Conservation (phyloP, 2,113 vertebrate genomes). For the Talpa occidentalis region DNA sequence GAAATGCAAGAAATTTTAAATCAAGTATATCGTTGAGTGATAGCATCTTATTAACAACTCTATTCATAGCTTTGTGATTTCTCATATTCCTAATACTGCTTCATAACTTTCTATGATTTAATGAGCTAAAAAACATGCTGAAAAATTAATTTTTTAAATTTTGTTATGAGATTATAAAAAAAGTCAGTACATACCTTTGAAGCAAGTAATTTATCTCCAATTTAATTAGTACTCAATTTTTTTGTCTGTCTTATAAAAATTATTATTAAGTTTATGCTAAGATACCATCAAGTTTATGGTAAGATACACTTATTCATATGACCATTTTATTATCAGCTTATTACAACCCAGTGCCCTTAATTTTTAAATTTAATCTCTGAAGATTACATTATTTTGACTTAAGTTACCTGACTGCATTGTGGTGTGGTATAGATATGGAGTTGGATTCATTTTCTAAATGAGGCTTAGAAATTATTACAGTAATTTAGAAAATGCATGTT, state of each 20-base stretch:
- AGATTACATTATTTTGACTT: neutral
- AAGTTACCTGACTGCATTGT: neutral
- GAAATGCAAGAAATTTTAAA: slow-evolving; percentile 17
- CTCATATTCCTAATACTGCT: neutral
- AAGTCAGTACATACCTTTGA: neutral
- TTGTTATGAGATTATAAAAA: neutral
- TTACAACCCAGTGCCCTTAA: neutral
- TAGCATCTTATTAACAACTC: neutral
- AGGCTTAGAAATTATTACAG: neutral
- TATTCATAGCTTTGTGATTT: neutral
- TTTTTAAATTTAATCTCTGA: slow-evolving; percentile 12
- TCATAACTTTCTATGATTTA: neutral
- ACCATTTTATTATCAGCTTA: neutral
- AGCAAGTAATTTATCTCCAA: neutral
- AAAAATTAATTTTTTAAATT: neutral
- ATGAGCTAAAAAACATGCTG: neutral
- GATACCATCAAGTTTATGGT: neutral
- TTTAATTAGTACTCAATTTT: neutral
- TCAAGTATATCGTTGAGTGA: neutral
- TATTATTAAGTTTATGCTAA: neutral
- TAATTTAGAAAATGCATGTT: neutral
- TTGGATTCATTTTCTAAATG: neutral
- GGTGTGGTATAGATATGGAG: neutral
- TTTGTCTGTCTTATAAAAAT: neutral
- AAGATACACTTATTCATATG: neutral